phyloP scores from a whole-genome alignment of 1,140 invertebrate genomes.

The Pemphigus obesinymphae region DNA sequence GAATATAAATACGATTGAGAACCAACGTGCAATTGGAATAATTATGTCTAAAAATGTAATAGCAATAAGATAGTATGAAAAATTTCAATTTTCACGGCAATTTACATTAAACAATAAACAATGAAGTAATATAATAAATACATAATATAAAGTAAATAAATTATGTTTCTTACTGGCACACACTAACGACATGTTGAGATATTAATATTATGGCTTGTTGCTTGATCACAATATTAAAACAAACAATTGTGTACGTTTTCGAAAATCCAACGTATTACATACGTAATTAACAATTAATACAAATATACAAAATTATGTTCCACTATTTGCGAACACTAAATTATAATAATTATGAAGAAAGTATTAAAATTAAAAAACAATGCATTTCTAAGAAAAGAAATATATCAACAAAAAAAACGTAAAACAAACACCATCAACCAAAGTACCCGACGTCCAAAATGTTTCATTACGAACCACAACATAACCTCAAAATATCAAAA shows the following conservation, averaged over 20 bases:
- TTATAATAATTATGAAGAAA: too few species aligned
- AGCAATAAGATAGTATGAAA: too few species aligned
- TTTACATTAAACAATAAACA: too few species aligned
- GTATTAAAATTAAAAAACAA: too few species aligned
- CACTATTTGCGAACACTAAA: background rate
- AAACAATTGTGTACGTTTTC: background rate
- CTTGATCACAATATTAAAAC: background rate
- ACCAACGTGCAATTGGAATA: too few species aligned
- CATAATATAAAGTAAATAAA: background rate
- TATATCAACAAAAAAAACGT: background rate
- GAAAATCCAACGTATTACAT: background rate
- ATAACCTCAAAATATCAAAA: constrained; percentile 26
- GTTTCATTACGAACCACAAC: background rate
- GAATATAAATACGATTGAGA: too few species aligned
- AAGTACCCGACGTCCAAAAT: background rate
- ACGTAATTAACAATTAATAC: background rate
- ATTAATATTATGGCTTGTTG: background rate
- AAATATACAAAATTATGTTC: background rate
- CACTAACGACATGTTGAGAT: constrained; percentile 18
- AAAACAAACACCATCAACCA: too few species aligned
- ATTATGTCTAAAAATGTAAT: too few species aligned
- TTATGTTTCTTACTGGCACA: constrained; percentile 16
- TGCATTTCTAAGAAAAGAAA: too few species aligned
- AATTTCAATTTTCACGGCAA: too few species aligned
- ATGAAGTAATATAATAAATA: background rate